A percentile compares a stretch with the other conserved stretches of the same genome.
Conservation (phyloP, 2,888 invertebrate genomes). For the Pseudanteris insignis region DNA sequence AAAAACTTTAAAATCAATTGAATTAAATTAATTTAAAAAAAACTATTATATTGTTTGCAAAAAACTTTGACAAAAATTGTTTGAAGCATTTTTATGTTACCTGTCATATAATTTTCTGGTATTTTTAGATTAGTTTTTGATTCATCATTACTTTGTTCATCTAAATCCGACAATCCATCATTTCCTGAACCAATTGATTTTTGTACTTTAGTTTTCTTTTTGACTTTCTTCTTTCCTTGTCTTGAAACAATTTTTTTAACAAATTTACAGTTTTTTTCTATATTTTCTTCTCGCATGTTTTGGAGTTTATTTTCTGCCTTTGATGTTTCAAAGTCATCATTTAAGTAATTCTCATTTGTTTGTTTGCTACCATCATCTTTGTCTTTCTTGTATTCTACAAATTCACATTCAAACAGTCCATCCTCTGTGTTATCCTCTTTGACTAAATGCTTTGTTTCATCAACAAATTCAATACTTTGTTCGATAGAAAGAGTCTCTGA, state of each 20-base stretch:
- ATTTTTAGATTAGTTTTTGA: slow-evolving; percentile 54
- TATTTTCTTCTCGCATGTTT: slow-evolving; percentile 35
- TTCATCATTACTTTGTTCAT: slow-evolving; percentile 50
- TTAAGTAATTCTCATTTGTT: slow-evolving; percentile 47
- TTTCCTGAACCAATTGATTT: slow-evolving; percentile 49
- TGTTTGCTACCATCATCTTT: slow-evolving; percentile 15
- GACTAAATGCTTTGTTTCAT: slow-evolving; percentile 28
- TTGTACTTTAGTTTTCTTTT: slow-evolving; percentile 48
- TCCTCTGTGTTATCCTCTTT: slow-evolving; percentile 36
- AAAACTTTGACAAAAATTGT: too few relatives aligned
- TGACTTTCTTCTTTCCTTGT: slow-evolving; percentile 52
- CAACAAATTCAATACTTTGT: slow-evolving; percentile 50
- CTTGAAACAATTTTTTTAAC: slow-evolving; percentile 47
- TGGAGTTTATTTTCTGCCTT: slow-evolving; percentile 43
- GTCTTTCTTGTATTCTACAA: slow-evolving; percentile 33
- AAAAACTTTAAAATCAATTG: too few relatives aligned
- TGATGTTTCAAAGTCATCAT: slow-evolving; percentile 43
- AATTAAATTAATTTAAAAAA: too few relatives aligned
- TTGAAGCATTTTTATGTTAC: too few relatives aligned
- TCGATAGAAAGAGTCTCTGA: slow-evolving; percentile 47
- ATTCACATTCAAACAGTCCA: slow-evolving; percentile 49
- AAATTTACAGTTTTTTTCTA: slow-evolving; percentile 52
- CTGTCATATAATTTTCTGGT: slow-evolving; percentile 64
- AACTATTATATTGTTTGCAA: too few relatives aligned
- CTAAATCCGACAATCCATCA: slow-evolving; percentile 50